Percentiles rank a stretch among this genome's conserved stretches.
Conservation (phyloP, 2,888 invertebrate species). For the Orthonychiurus folsomi region DNA sequence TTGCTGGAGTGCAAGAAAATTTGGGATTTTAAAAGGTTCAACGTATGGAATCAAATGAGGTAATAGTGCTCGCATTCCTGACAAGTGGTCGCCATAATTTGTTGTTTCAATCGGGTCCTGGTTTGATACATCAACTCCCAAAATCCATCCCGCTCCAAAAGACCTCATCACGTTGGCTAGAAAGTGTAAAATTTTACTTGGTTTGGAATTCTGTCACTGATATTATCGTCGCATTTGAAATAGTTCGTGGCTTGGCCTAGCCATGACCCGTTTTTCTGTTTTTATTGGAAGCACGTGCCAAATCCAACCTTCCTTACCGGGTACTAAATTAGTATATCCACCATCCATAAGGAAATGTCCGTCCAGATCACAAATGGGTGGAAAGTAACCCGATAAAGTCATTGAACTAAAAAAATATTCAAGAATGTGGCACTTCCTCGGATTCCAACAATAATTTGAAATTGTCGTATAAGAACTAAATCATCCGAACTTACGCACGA, state of each 20-base stretch:
- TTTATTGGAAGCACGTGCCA: slow-evolving; percentile 8
- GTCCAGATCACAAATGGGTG: slow-evolving; percentile 29
- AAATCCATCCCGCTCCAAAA: not conserved
- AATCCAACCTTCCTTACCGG: slow-evolving; percentile 17
- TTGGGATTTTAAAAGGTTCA: slow-evolving; percentile 8
- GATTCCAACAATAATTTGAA: not conserved
- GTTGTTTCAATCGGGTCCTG: not conserved
- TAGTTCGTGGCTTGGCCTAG: too few relatives aligned
- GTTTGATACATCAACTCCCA: slow-evolving; percentile 4
- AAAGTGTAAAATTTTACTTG: too few relatives aligned
- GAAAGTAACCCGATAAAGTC: too few relatives aligned
- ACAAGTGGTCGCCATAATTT: slow-evolving; percentile 11
- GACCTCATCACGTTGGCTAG: slow-evolving; percentile 4
- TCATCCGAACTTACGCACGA: slow-evolving; percentile 27
- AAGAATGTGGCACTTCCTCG: not conserved
- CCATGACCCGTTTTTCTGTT: not conserved
- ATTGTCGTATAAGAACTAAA: too few relatives aligned
- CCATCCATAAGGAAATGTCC: slow-evolving; percentile 35
- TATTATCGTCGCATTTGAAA: not conserved
- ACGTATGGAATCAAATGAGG: not conserved
- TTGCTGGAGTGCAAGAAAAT: slow-evolving; percentile 10
- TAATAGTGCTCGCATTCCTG: not conserved
- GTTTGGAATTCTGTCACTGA: too few relatives aligned
- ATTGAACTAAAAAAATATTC: not conserved
- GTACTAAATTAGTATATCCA: slow-evolving; percentile 34